Evolutionary conservation across 37 sponge, comb jelly and placozoan genomes (phyloP).

Genomic region (Spongilla lacustris): DNA sequence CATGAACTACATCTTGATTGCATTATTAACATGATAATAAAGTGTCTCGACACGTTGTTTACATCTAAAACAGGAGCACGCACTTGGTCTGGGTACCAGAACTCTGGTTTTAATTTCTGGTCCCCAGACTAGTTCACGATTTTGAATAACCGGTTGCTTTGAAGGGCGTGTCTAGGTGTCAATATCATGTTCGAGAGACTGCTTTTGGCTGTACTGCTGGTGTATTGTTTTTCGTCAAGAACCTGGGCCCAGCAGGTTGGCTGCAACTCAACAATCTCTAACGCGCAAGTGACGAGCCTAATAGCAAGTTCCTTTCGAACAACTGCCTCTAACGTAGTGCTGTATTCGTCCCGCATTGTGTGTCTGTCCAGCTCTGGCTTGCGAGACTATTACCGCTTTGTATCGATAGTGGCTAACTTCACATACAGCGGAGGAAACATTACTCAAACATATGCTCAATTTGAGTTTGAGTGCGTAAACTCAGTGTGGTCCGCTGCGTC

Average conservation of each 20-base stretch:
- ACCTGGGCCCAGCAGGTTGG: not conserved
- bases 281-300: not conserved
- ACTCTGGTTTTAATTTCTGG: too few relatives aligned
- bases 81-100: too few relatives aligned
- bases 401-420: not conserved
- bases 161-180: not conserved
- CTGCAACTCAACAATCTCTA: not conserved
- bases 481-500: not conserved
- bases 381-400: not conserved
- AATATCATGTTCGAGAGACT: not conserved
- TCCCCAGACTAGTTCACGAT: not conserved
- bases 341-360: not conserved
- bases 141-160: not conserved
- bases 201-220: not conserved
- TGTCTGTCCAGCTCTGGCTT: not conserved
- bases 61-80: too few relatives aligned
- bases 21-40: too few relatives aligned
- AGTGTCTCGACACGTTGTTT: too few relatives aligned
- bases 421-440: not conserved
- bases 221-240: not conserved
- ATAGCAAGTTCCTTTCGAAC: not conserved
- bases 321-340: not conserved
- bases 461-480: not conserved
- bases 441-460: not conserved
- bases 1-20: too few relatives aligned